phyloP scores from a whole-genome alignment of 2,888 invertebrate genomes.

The Oscheius sp. region DNA sequence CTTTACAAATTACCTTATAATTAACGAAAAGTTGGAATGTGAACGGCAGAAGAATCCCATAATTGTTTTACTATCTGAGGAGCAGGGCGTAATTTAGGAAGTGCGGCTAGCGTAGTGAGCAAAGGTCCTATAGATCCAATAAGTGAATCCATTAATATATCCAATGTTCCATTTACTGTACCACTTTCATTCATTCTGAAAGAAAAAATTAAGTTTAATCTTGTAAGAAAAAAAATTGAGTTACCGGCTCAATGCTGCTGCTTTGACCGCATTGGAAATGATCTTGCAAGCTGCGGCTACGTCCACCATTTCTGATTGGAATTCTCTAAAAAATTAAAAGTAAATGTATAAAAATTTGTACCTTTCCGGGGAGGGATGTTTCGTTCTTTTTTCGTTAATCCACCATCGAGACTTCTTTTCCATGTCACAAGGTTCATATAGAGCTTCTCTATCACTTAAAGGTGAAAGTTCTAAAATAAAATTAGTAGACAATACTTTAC shows the following conservation, averaged over 20 bases:
- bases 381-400: slow-evolving; percentile 56
- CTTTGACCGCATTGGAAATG: slow-evolving; percentile 48
- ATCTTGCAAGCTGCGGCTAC: slow-evolving; percentile 59
- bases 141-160: slow-evolving; percentile 64
- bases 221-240: not conserved
- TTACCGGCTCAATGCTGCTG: slow-evolving; percentile 49
- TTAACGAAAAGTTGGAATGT: slow-evolving; percentile 64
- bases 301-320: slow-evolving; percentile 47
- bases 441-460: slow-evolving; percentile 36
- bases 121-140: slow-evolving; percentile 57
- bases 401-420: slow-evolving; percentile 63
- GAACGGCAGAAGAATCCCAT: slow-evolving; percentile 57
- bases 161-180: slow-evolving; percentile 61
- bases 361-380: slow-evolving; percentile 54
- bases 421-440: slow-evolving; percentile 54
- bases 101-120: slow-evolving; percentile 43
- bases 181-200: slow-evolving; percentile 58
- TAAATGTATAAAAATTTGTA: not conserved
- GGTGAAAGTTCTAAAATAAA: slow-evolving; percentile 42
- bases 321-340: slow-evolving; percentile 24
- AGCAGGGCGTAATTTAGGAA: slow-evolving; percentile 43
- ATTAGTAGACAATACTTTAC: not conserved
- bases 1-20: no score
- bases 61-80: slow-evolving; percentile 39
- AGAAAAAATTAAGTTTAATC: not conserved